Evolutionary conservation across 2,113 vertebrate genomes (phyloP).

Genomic region (Varanus salvator): DNA sequence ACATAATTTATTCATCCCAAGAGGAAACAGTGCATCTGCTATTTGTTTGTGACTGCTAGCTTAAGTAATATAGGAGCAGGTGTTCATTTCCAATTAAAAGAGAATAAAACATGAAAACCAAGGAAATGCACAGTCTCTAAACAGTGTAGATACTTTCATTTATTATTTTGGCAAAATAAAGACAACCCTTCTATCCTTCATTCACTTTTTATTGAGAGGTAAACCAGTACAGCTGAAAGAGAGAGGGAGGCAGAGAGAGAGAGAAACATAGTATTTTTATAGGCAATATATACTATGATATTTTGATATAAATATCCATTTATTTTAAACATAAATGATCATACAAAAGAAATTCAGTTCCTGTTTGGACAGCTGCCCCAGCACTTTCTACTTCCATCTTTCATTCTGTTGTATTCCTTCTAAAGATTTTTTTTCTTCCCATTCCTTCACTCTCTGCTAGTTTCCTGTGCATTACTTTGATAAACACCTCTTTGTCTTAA

Average conservation of each 20-base stretch:
- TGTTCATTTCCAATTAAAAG: slow-evolving; percentile 42
- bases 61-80: slow-evolving; percentile 40
- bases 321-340: neutral
- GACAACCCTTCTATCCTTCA: neutral
- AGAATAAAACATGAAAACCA: slow-evolving; percentile 21
- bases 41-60: slow-evolving; percentile 39
- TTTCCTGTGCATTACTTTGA: neutral
- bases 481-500: neutral
- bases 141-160: neutral
- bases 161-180: slow-evolving; percentile 10
- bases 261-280: neutral
- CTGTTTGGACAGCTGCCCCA: neutral
- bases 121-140: slow-evolving; percentile 25
- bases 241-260: neutral
- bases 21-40: slow-evolving; percentile 2
- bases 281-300: neutral
- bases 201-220: slow-evolving; percentile 15
- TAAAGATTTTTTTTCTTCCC: neutral
- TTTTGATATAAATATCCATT: neutral
- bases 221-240: neutral
- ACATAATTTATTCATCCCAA: slow-evolving; percentile 53
- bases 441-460: neutral
- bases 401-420: neutral
- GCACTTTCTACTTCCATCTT: neutral
- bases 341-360: neutral